A percentile compares a stretch with the other conserved stretches of the same genome.
phyloP scores from a whole-genome alignment of 2,888 invertebrate genomes.

The Tenthredo amoena region DNA sequence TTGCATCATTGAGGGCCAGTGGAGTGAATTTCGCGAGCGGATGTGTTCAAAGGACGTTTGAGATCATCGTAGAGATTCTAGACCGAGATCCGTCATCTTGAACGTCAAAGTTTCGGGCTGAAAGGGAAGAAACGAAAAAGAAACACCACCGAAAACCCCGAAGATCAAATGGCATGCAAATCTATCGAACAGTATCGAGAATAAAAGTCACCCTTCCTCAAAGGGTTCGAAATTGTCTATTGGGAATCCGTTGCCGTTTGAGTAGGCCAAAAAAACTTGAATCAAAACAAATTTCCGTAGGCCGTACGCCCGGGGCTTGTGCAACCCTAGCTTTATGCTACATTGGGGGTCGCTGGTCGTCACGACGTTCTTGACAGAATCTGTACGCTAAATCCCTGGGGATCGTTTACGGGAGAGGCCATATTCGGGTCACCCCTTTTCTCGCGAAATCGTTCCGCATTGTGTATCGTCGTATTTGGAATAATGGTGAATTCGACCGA shows the following conservation, averaged over 20 bases:
- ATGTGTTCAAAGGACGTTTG: background rate
- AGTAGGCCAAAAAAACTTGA: background rate
- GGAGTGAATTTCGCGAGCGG: background rate
- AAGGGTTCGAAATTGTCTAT: background rate
- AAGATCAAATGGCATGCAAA: background rate
- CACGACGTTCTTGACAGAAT: background rate
- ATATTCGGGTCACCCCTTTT: background rate
- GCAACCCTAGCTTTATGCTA: background rate
- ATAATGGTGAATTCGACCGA: constrained; percentile 12
- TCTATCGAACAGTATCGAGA: background rate
- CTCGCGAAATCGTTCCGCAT: background rate
- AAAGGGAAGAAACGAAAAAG: background rate
- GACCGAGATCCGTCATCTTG: background rate
- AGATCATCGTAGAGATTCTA: background rate
- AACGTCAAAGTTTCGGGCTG: background rate
- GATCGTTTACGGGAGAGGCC: background rate
- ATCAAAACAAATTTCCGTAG: background rate
- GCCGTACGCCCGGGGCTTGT: background rate
- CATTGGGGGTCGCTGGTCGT: background rate
- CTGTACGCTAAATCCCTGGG: background rate
- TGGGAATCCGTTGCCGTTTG: background rate
- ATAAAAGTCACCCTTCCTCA: background rate
- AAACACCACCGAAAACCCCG: background rate
- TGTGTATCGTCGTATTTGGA: constrained; percentile 13
- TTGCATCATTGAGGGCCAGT: background rate